Base-by-base conservation (phyloP, 2,797 vertebrate genomes). In the Manis pentadactyla region DNA sequence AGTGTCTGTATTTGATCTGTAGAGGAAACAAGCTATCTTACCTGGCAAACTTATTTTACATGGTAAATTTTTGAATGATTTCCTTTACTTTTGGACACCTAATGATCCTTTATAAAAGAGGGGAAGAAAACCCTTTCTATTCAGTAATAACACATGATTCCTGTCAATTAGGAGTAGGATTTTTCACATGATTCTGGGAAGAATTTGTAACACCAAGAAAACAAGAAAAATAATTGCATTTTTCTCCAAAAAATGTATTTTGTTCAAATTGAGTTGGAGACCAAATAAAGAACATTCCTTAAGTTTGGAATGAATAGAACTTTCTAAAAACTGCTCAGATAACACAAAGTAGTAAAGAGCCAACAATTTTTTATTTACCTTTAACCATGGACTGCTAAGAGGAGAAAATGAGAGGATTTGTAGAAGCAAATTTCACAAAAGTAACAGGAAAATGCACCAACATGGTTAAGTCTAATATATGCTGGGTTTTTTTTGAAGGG, bases 211-310 rank as follows among this genome's bases (percentile, higher is more conserved):
- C 77, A 96, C 59, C 97, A 91, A 95, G 91, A 89, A 89, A 84
- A 74, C 69, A 79, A 87, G 77, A 94, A 96, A 87, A 93, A 92
- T 87, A 84, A n/a, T 87, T 27, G 14, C 90, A 17, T 79, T 87
- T 93, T 68, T 61, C n/a, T 37, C 27, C 21, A n/a, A 31, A 15
- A 85, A 91, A 86, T 97, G 53, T 82, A 61, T 95, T 96, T 96
- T 93, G 55, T 95, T 75, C 39, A 83, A 81, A 95, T 55, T 73
- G 69, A 97, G 88, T 87, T 95, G 37, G 68, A 87, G 42, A 90
- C 71, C 87, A 95, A 96, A 97, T 82, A 96, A 94, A 96, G 39
- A 90, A 61, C 78, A 92, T 95, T 96, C 71, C 93, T 77, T 97
- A 92, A 81, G 39, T 97, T 93, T 46, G 61, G 77, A 95, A 97